Base-by-base conservation (phyloP, 2,113 vertebrate species). In the Mesitornis unicolor region DNA sequence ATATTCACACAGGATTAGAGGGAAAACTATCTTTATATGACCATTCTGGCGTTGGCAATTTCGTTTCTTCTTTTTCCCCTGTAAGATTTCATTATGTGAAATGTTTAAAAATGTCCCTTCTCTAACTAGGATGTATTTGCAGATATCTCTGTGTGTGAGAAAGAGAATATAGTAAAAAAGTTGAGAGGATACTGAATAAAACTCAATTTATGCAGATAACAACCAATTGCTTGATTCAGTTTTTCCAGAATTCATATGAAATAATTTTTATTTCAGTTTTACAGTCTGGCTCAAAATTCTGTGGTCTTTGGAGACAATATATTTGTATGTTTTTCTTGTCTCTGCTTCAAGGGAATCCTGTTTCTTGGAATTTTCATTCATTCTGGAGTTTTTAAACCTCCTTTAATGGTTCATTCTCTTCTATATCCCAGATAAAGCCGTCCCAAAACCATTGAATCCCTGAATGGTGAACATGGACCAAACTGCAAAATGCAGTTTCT, bases 281-380 rank as follows among this genome's bases (percentile, higher is more conserved):
- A 79, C 40, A 87, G 38, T 20, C 82, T 96, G 70, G 31, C 36
- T 94, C 63, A 63, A 91, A 83, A 83, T 48, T 80, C 50, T 89
- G 53, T 84, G 69, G 86, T 74, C 40, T 76, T 85, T 71, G 54
- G 33, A 96, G 54, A 84, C 42, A 91, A 85, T 68, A 38, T 69
- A 45, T 69, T 87, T 76, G 16, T 35, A 22, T 57, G 31, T 48
- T 87, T 95, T 81, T 69, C 60, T 87, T 88, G 70, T 79, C 47
- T 80, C 1, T 93, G 10, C 19, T 93, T 85, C 85, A 93, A 88
- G 13, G 31, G 54, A 88, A 63, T 43, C 22, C 24, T 90, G 18
- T 80, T 94, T 96, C 82, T 86, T 73, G 40, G 85, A 90, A 83
- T 90, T 95, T 92, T 86, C 59, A 53, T 94, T 90, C 33, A 77